phyloP scores from a whole-genome alignment of 2,797 vertebrate species.

The Chloroceryle inda region DNA sequence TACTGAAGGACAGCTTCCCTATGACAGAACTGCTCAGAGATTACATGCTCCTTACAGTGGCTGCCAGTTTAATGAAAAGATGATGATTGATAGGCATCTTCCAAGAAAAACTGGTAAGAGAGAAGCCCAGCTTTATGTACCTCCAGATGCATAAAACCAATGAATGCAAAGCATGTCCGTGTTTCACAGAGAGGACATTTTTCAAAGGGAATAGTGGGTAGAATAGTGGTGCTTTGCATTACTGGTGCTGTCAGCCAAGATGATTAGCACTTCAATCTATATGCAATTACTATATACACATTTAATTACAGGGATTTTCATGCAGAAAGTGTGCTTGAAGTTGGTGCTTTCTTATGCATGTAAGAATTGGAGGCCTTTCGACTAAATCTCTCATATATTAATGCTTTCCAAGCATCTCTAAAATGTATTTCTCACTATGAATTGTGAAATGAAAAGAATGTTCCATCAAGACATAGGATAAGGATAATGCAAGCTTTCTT shows the following conservation, averaged over 20 bases:
- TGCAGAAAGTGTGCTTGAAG: background rate
- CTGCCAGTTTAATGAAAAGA: slow-evolving; percentile 17
- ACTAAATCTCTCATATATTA: background rate
- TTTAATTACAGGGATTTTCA: slow-evolving; percentile 52
- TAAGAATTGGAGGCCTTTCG: background rate
- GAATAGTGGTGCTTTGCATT: slow-evolving; percentile 48
- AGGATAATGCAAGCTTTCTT: background rate
- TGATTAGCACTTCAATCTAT: slow-evolving; percentile 65
- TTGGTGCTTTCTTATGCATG: background rate
- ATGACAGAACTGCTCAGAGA: background rate
- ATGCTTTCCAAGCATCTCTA: background rate
- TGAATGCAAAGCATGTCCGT: background rate
- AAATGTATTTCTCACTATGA: background rate
- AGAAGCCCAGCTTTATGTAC: background rate
- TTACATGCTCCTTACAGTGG: background rate
- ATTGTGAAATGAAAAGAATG: background rate
- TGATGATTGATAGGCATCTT: background rate
- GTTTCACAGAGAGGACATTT: slow-evolving; percentile 7
- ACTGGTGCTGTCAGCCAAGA: slow-evolving; percentile 32
- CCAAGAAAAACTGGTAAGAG: background rate
- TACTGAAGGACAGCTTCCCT: background rate
- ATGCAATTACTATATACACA: slow-evolving; percentile 39
- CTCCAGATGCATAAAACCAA: background rate
- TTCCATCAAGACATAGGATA: background rate
- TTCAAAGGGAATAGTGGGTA: slow-evolving; percentile 35